These are phyloP conservation scores for Heliornis fulica DNA, from an alignment of 2,113 vertebrate genomes.

Conservation along the genomic window DNA sequence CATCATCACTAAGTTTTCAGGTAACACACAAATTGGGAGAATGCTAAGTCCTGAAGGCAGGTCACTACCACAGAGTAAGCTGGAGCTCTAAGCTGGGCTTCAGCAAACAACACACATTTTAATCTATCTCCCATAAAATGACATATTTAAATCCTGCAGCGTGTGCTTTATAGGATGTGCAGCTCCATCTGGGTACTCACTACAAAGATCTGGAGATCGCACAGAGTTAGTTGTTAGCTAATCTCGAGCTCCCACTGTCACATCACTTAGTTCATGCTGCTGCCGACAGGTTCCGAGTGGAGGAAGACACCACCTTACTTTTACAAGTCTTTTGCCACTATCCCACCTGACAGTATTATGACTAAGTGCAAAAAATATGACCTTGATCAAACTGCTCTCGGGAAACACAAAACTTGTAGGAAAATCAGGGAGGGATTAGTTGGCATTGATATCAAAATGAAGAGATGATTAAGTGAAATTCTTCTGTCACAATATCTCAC, in stretches of 20 bases:
- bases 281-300: background rate
- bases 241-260: background rate
- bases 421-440: background rate
- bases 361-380: background rate
- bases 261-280: background rate
- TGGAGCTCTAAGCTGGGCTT: background rate
- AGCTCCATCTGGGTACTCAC: background rate
- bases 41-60: background rate
- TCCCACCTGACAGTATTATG: background rate
- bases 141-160: background rate
- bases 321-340: background rate
- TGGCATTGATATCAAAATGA: background rate
- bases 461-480: background rate
- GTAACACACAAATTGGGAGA: background rate
- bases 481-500: background rate
- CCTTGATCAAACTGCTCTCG: background rate
- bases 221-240: background rate
- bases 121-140: background rate
- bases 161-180: background rate
- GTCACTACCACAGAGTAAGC: background rate
- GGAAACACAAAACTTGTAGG: background rate
- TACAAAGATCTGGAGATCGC: background rate
- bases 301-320: background rate
- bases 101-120: background rate
- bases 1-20: background rate